Evolutionary conservation across 1,140 invertebrate genomes (phyloP), one percentile per base, ranked within the genome.

Genomic region (Cotesia glomerata): DNA sequence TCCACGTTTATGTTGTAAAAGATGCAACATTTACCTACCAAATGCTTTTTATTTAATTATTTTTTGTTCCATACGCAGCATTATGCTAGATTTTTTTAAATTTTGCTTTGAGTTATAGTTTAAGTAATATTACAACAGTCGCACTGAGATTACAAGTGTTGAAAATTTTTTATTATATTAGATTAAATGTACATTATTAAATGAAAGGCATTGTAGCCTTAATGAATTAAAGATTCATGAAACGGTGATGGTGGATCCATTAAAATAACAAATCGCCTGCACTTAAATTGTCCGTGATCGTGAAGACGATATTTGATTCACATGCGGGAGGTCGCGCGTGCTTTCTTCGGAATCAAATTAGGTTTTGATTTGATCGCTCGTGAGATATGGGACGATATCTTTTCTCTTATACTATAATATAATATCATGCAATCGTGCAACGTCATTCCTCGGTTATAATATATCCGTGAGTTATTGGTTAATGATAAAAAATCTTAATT

Each of bases 261-360:
- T 67, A 67, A 54, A 8, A 52, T 67, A 49, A 67, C 65, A 67
- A 49, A 54, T 54, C 9, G 51, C 52, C 26, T 67, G 65, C 26
- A 54, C 14, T 52, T 67, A 54, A 26, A 67, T 52, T 67, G 49
- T 52, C 49, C 49, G 16, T 54, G 14, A 67, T 67, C 45, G 18
- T 54, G 26, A 54, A 67, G 65, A 67, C 45, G 51, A 67, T 67
- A 36, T 64, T 64, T 64, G 13, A 64, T 67, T 54, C 45, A 54
- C 36, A 45, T 67, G 49, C 49, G 26, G 49, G 62, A 45, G 26
- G 18, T 54, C 65, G 65, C 39, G 39, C 49, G 65, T 16, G 39
- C 18, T 63, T 71, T 64, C 69, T 51, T 64, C 61, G 18, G 61
- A 64, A 51, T 63, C 36, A 71, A 71, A 71, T 71, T 64, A 71